Percentiles rank a stretch among this genome's conserved stretches.
phyloP scores from a whole-genome alignment of 2,888 invertebrate genomes.

The Ferrisia virgata region DNA sequence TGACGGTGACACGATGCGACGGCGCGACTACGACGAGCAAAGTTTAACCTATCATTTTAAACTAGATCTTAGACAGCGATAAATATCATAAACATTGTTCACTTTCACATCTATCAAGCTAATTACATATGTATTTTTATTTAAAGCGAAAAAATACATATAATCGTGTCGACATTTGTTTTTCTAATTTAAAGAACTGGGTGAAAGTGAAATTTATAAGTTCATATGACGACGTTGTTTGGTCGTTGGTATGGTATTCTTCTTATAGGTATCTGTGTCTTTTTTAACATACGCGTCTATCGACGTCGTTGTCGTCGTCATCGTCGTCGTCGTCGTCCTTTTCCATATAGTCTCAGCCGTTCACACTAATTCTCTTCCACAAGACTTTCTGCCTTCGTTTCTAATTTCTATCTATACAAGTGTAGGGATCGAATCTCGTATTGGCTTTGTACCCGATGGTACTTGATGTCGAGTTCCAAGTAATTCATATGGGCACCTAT shows the following conservation, averaged over 20 bases:
- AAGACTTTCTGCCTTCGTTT: conserved; percentile 5
- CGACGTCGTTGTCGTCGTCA: too few species aligned
- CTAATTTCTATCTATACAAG: not conserved
- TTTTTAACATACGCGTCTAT: not conserved
- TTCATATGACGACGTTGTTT: not conserved
- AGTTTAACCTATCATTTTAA: not conserved
- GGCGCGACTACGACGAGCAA: not conserved
- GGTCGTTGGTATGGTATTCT: not conserved
- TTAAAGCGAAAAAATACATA: not conserved
- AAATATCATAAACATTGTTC: not conserved
- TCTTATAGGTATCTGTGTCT: not conserved
- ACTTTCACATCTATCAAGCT: not conserved
- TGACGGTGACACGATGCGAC: not conserved
- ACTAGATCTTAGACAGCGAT: not conserved
- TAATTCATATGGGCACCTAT: not conserved
- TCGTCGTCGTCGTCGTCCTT: not conserved
- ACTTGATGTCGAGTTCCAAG: not conserved
- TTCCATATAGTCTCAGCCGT: not conserved
- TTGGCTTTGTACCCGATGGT: not conserved
- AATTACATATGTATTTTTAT: conserved; percentile 17
- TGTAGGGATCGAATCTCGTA: not conserved
- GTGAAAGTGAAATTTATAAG: conserved; percentile 31
- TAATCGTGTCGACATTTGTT: conserved; percentile 5
- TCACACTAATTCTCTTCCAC: not conserved
- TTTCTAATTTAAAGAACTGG: conserved; percentile 14